Evolutionary conservation across 2,797 vertebrate species (phyloP), one percentile per base, ranked within the genome.

Genomic region (Halcyon badia): DNA sequence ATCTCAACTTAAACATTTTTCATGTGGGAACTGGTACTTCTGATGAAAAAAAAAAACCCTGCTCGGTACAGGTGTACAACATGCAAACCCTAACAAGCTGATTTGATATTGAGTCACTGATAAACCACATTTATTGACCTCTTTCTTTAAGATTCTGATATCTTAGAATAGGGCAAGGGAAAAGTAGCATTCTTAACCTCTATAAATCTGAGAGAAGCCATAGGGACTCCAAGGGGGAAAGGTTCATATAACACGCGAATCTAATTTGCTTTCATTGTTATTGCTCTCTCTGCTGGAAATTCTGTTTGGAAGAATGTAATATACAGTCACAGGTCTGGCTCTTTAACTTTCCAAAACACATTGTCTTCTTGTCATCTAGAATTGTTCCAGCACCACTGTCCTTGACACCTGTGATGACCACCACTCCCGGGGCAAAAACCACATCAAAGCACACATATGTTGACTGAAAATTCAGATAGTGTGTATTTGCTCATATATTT

Each of bases 371-470:
- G 3, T 57, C 21, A 87, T 5, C 22, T 37, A 5, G 6, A 69
- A 10, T 44, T 54, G 20, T 87, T 65, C 26, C 37, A 91, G 2
- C 18, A 31, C 6, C 33, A 7, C 14, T 65, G 25, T 5, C 9
- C 41, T 35, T 65, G 33, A 22, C 9, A 52, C 31, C 26, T 61
- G 11, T 44, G 41, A n/a, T 76, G 14, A 5, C 31, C 22, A 68
- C 14, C 22, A 17, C 10, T 82, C 20, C 28, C 33, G 17, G 5
- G 25, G 20, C 22, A 77, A 51, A 56, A 22, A 57, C 7, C 2
- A 11, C 16, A 56, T 9, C 21, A 52, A 56, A 61, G 5, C 4
- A 26, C 69, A 8, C 6, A 35, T 0, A 0, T n/a, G 11, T 62
- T 81, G 30, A 14, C 11, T 57, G 16, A 73, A 91, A 83, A 73